Evolutionary conservation across 2,113 vertebrate species (phyloP), one percentile per base, ranked within the genome.

Genomic region (Corythornis vintsioides): DNA sequence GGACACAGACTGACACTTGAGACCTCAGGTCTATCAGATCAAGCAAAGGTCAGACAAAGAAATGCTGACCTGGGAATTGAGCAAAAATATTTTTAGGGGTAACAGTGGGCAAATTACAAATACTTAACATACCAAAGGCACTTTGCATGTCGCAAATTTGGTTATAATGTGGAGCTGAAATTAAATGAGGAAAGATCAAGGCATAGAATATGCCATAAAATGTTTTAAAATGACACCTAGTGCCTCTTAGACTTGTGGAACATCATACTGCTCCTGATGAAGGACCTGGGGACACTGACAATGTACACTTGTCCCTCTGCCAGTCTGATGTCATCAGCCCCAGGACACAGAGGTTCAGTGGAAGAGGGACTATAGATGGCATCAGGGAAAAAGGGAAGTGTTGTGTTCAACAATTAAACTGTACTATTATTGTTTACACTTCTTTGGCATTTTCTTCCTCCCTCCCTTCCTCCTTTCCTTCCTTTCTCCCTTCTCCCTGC

Each of bases 211-310:
- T 21, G 24, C n/a, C 19, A 47, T 13, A 10, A 78, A 52, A 40
- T 29, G n/a, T 16, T 33, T 67, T 4, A 66, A 78, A 67, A 61
- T 22, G 8, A 14, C 5, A 2, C 15, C 35, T 47, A 9, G 28
- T 33, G 14, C 7, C 26, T 65, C 7, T 64, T 5, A 19, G 56
- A 26, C 13, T 74, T 20, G 24, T 45, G 45, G 12, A 70, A 16
- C 45, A 40, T n/a, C 33, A 11, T 4, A 11, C 6, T 50, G 6
- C 25, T 67, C 19, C 29, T 15, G 0, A 0, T 12, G 38, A 69
- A 69, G 55, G n/a, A 72, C 15, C 13, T 55, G 38, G 15, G 38
- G 5, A 7, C 65, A 63, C 24, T 52, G 29, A 15, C 15, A n/a
- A 3, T 7, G 26, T 40, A 24, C 28, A 12, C 13, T 21, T 43